phyloP scores from a whole-genome alignment of 2,888 invertebrate species.

The Phengaris alcon region DNA sequence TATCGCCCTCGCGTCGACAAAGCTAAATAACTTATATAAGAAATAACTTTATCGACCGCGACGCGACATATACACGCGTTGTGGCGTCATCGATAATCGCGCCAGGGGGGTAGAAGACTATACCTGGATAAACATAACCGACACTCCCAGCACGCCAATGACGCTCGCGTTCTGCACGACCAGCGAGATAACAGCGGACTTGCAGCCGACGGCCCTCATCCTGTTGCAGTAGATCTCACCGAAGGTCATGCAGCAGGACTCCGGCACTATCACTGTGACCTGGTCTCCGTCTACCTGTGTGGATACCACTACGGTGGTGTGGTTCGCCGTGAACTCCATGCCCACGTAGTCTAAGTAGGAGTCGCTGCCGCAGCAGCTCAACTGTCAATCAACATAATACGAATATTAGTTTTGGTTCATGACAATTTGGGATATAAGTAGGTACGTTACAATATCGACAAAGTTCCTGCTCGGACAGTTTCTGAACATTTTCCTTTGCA shows the following conservation, averaged over 20 bases:
- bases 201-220: constrained; percentile 54
- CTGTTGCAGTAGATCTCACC: constrained; percentile 47
- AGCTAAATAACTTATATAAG: too few species aligned
- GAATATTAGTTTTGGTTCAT: not conserved
- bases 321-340: constrained; percentile 53
- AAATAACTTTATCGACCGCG: too few species aligned
- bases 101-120: not conserved
- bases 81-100: too few species aligned
- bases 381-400: constrained; percentile 43
- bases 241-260: constrained; percentile 52
- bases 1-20: too few species aligned
- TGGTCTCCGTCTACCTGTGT: constrained; percentile 46
- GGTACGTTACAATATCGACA: too few species aligned
- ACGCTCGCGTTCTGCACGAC: constrained; percentile 63
- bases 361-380: constrained; percentile 65
- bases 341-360: constrained; percentile 58
- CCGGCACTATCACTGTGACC: constrained; percentile 51
- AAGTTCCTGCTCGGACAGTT: too few species aligned
- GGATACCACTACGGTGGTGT: constrained; percentile 50
- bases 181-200: constrained; percentile 51
- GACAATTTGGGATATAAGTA: too few species aligned
- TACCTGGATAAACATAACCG: constrained; percentile 72
- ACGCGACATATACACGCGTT: too few species aligned
- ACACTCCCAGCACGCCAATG: constrained; percentile 66
- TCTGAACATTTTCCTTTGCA: too few species aligned